These are phyloP conservation scores for Oryctes rhinoceros DNA, from an alignment of 1,140 invertebrate species.

Conservation along the genomic window DNA sequence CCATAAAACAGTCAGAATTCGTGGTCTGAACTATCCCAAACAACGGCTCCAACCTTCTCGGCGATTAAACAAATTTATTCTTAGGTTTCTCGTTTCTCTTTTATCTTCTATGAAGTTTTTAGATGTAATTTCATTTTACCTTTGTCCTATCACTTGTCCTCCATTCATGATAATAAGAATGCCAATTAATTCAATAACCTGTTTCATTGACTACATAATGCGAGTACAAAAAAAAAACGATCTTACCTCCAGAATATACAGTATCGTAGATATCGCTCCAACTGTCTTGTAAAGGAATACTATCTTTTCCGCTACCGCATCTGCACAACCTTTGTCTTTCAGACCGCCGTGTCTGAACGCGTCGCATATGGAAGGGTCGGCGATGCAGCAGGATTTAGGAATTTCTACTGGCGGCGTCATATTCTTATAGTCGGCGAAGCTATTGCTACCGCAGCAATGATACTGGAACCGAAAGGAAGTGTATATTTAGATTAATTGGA, in stretches of 20 bases:
- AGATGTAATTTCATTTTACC: too few relatives aligned
- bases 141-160: too few relatives aligned
- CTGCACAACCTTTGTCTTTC: neutral
- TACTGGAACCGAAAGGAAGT: neutral
- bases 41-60: too few relatives aligned
- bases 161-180: too few relatives aligned
- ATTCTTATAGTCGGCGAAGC: neutral
- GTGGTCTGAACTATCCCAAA: too few relatives aligned
- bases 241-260: slow-evolving; percentile 18
- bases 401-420: neutral
- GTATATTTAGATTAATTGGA: neutral
- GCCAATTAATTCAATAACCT: too few relatives aligned
- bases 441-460: neutral
- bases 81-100: too few relatives aligned
- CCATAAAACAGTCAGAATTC: neutral
- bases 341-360: neutral
- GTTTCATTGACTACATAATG: too few relatives aligned
- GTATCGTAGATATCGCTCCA: neutral
- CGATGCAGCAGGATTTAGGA: neutral
- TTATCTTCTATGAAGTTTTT: too few relatives aligned
- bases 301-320: slow-evolving; percentile 5
- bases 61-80: too few relatives aligned
- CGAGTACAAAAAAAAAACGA: neutral
- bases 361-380: neutral
- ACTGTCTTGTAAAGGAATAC: slow-evolving; percentile 26